A percentile compares a stretch with the other conserved stretches of the same genome.
Evolutionary conservation across 2,797 vertebrate genomes (phyloP).

Genomic region (Nannoperca australis): DNA sequence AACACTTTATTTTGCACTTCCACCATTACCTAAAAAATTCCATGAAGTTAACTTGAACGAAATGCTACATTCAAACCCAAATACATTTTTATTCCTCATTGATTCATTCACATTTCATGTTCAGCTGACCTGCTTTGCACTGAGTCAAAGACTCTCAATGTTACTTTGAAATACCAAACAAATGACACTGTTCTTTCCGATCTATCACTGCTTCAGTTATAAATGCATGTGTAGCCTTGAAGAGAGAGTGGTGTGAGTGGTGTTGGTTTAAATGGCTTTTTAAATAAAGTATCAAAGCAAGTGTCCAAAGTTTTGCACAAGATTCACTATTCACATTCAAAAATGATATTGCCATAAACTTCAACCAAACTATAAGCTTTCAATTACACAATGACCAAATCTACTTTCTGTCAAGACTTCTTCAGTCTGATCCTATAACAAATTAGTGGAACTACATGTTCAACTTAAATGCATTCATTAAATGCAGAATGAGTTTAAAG

Average conservation of each 20-base stretch:
- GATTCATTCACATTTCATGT: too few species aligned
- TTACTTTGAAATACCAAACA: too few species aligned
- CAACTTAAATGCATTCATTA: conserved; percentile 24
- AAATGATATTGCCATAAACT: background rate
- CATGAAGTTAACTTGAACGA: too few species aligned
- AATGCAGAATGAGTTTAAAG: conserved; percentile 21
- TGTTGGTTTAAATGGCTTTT: background rate
- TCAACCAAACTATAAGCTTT: background rate
- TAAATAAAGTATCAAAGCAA: background rate
- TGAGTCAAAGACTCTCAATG: too few species aligned
- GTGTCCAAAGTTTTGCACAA: background rate
- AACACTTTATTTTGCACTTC: background rate
- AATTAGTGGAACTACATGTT: conserved; percentile 2
- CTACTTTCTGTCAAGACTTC: background rate
- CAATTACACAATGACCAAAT: conserved; percentile 1
- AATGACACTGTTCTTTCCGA: too few species aligned
- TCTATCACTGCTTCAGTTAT: background rate
- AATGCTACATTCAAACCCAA: too few species aligned
- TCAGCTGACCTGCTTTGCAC: too few species aligned
- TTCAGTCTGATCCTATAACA: conserved; percentile 17
- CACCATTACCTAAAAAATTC: background rate
- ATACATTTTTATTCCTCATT: too few species aligned
- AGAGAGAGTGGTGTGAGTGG: background rate
- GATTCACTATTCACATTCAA: too few species aligned
- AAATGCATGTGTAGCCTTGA: background rate